Percentiles rank a stretch among this genome's conserved stretches.
Evolutionary conservation across 2,113 vertebrate species (phyloP).

Genomic region (Taurulus bubalis): DNA sequence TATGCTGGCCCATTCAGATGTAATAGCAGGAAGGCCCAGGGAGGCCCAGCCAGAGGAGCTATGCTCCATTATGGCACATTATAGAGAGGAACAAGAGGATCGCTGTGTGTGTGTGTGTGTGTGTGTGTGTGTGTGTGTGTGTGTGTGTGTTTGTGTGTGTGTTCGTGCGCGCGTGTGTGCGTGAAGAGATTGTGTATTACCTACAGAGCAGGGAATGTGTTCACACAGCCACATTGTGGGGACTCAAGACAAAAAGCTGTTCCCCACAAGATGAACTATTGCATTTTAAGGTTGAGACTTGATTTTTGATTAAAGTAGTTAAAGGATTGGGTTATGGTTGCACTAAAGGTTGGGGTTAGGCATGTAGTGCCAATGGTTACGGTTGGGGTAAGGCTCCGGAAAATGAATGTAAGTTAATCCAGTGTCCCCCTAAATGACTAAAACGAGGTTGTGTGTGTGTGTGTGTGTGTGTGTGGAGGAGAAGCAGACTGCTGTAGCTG

Average conservation of each 20-base stretch:
- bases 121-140: slow-evolving; percentile 36
- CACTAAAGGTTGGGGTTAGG: neutral
- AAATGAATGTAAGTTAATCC: slow-evolving; percentile 28
- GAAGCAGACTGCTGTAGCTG: slow-evolving; percentile 67
- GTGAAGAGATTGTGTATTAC: slow-evolving; percentile 20
- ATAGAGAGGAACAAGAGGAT: slow-evolving; percentile 57
- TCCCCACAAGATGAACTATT: slow-evolving; percentile 10
- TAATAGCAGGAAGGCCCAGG: slow-evolving; percentile 73
- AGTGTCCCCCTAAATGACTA: slow-evolving; percentile 40
- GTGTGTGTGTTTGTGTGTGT: slow-evolving; percentile 36
- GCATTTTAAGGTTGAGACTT: neutral
- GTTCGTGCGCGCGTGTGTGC: slow-evolving; percentile 6
- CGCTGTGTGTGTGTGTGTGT: slow-evolving; percentile 20
- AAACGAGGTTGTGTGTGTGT: slow-evolving; percentile 47
- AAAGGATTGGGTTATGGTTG: slow-evolving; percentile 1
- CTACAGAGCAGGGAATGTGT: slow-evolving; percentile 20
- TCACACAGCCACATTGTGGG: slow-evolving; percentile 23
- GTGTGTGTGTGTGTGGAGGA: slow-evolving; percentile 37
- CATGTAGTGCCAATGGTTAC: slow-evolving; percentile 4
- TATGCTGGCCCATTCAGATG: slow-evolving; percentile 79
- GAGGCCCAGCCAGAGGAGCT: slow-evolving; percentile 69
- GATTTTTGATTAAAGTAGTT: neutral
- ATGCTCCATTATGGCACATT: slow-evolving; percentile 70
- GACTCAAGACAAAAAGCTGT: neutral
- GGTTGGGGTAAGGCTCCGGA: neutral